A percentile compares a stretch with the other conserved stretches of the same genome.
Evolutionary conservation across 2,888 invertebrate species (phyloP).

Genomic region (Acronicta psi): DNA sequence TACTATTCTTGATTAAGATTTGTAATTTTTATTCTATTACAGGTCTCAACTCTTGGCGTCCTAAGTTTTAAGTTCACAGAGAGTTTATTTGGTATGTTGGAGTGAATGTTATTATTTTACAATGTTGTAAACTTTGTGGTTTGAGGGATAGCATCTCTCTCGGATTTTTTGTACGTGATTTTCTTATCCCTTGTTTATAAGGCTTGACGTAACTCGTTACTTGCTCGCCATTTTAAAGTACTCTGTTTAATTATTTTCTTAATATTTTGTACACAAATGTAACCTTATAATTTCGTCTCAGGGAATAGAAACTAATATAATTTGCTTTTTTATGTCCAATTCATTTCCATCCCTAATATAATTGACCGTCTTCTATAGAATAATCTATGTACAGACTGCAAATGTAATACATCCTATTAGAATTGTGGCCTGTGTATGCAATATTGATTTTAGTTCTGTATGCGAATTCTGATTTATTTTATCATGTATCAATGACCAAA

Average conservation of each 20-base stretch:
- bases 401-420: constrained; percentile 6
- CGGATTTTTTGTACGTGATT: constrained; percentile 24
- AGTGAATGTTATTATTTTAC: constrained; percentile 48
- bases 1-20: too few species aligned
- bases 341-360: constrained; percentile 2
- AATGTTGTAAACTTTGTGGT: constrained; percentile 35
- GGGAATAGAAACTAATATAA: background rate
- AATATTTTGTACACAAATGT: constrained; percentile 24
- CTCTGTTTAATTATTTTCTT: constrained; percentile 10
- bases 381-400: constrained; percentile 7
- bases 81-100: constrained; percentile 36
- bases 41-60: constrained; percentile 18
- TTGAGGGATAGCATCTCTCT: constrained; percentile 57
- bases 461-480: constrained; percentile 22
- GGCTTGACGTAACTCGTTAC: constrained; percentile 9
- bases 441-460: constrained; percentile 23
- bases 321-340: background rate
- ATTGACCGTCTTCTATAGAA: constrained; percentile 5
- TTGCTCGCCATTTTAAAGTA: constrained; percentile 5
- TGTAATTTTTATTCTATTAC: constrained; percentile 15
- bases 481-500: constrained; percentile 49
- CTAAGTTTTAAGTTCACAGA: constrained; percentile 13
- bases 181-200: constrained; percentile 23
- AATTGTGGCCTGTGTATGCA: background rate
- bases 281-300: background rate